phyloP scores from a whole-genome alignment of 1,140 invertebrate genomes.

The Elysia chlorotica region DNA sequence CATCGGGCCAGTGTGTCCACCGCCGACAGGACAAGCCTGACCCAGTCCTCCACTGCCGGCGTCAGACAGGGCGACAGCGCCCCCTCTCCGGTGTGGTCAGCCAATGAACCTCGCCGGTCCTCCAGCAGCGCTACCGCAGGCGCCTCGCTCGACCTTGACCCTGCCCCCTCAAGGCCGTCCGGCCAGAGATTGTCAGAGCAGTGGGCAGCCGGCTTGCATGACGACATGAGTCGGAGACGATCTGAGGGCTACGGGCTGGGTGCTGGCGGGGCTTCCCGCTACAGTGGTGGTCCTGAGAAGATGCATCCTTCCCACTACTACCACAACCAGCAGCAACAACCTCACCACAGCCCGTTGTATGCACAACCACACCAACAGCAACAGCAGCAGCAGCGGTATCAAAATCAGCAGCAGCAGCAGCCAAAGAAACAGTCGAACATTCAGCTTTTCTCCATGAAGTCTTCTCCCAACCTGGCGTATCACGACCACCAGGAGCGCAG shows the following conservation, averaged over 20 bases:
- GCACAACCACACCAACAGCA: not conserved
- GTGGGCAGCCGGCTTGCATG: not conserved
- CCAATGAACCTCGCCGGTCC: not conserved
- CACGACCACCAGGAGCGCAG: conserved; percentile 15
- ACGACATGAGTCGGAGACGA: conserved; percentile 11
- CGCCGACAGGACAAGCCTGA: no score
- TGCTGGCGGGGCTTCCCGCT: not conserved
- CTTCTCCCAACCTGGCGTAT: conserved; percentile 38
- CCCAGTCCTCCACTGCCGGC: no score
- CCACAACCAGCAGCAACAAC: conserved; percentile 15
- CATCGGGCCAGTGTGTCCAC: no score
- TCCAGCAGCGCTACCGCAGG: not conserved
- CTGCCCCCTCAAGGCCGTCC: conserved; percentile 1
- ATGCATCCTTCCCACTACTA: no score
- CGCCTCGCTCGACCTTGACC: no score
- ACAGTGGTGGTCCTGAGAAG: no score
- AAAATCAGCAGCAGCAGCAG: conserved; percentile 29
- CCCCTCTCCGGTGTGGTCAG: not conserved
- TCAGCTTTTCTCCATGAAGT: conserved; percentile 37
- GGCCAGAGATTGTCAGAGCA: not conserved
- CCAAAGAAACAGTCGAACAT: no score
- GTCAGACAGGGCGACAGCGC: no score
- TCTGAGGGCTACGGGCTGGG: conserved; percentile 1
- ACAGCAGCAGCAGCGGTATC: conserved; percentile 4
- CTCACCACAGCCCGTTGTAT: not conserved